Conservation (phyloP, 92 coral and sea anemone species). For the Parazoanthus darwini region DNA sequence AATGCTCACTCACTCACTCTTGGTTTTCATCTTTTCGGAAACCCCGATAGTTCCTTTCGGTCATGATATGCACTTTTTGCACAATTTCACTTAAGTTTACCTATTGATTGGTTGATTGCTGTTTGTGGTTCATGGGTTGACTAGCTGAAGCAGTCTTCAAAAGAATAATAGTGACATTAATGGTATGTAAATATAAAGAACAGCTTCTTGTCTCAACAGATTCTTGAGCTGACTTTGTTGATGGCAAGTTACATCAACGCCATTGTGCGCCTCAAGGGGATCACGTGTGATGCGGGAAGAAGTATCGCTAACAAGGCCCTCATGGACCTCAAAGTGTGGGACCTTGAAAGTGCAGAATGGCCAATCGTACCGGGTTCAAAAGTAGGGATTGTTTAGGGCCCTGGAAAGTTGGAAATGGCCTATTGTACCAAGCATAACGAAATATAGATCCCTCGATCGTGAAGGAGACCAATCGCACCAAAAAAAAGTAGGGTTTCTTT, state of each 20-base stretch:
- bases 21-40: too few relatives aligned
- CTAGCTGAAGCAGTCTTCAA: too few relatives aligned
- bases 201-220: conserved; percentile 49
- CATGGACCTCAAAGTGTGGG: conserved; percentile 95
- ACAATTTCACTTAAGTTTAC: too few relatives aligned
- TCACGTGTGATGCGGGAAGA: conserved; percentile 81
- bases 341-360: conserved; percentile 99
- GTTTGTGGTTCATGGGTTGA: too few relatives aligned
- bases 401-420: not conserved
- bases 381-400: conserved; percentile 55
- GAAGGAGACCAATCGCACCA: not conserved
- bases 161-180: too few relatives aligned
- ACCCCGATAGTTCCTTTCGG: too few relatives aligned
- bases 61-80: too few relatives aligned
- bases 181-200: not conserved
- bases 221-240: conserved; percentile 90
- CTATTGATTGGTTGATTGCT: too few relatives aligned
- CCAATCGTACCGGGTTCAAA: conserved; percentile 95
- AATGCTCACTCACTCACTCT: too few relatives aligned
- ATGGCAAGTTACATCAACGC: conserved; percentile 99
- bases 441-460: not conserved
- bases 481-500: not conserved
- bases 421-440: not conserved
- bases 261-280: conserved; percentile 89
- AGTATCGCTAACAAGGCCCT: conserved; percentile 63